Conservation (phyloP, 2,113 vertebrate species). For the Neolamprologus sp. region DNA sequence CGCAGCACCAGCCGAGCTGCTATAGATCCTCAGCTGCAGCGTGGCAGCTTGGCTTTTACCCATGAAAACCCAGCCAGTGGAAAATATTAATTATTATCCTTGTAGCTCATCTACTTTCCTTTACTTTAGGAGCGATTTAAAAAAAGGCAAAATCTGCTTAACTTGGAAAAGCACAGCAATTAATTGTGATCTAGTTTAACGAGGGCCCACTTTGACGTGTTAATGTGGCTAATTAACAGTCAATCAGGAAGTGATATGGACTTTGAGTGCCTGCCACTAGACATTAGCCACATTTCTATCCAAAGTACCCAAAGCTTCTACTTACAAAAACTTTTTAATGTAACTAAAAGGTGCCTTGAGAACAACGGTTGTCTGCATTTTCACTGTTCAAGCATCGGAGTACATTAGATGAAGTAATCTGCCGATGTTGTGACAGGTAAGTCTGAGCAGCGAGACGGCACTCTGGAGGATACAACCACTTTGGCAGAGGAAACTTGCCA, state of each 20-base stretch:
- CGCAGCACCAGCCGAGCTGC: not conserved
- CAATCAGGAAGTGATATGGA: constrained; percentile 51
- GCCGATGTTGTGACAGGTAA: not conserved
- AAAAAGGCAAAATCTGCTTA: constrained; percentile 29
- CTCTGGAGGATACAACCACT: not conserved
- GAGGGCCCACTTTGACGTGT: constrained; percentile 31
- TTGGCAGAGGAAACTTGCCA: not conserved
- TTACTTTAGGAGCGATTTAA: constrained; percentile 28
- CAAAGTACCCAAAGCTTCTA: not conserved
- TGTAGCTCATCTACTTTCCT: constrained; percentile 34
- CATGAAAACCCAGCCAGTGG: constrained; percentile 24
- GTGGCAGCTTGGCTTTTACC: constrained; percentile 22
- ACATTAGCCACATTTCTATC: not conserved
- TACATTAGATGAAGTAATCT: not conserved
- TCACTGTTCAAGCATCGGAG: not conserved
- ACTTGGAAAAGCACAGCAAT: constrained; percentile 33
- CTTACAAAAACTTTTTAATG: not conserved
- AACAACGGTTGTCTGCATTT: not conserved
- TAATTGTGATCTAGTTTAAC: constrained; percentile 55
- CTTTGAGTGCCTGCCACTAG: constrained; percentile 41
- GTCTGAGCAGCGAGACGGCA: not conserved
- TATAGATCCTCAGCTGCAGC: not conserved
- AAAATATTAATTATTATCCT: constrained; percentile 47
- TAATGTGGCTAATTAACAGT: constrained; percentile 60
- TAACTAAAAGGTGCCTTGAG: not conserved